Conservation (phyloP, 2,888 invertebrate genomes). For the Pammene aurita region DNA sequence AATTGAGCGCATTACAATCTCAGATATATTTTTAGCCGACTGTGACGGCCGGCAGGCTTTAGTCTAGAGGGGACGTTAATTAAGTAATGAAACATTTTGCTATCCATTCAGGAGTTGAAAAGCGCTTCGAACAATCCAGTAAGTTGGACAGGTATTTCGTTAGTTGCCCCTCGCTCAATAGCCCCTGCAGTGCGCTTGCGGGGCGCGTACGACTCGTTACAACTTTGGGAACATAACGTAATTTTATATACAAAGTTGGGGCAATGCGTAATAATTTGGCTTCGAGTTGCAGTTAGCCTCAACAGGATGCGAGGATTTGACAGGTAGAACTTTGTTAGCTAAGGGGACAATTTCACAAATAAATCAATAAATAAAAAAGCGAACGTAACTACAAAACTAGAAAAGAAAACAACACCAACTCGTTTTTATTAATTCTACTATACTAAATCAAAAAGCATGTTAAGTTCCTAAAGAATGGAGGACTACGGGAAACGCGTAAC, state of each 20-base stretch:
- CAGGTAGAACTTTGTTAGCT: conserved; percentile 12
- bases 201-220: conserved; percentile 7
- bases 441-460: too few relatives aligned
- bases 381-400: too few relatives aligned
- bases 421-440: too few relatives aligned
- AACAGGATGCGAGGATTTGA: not conserved
- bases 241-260: conserved; percentile 5
- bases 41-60: not conserved
- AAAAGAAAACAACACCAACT: too few relatives aligned
- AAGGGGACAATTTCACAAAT: not conserved
- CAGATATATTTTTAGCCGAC: not conserved
- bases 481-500: too few relatives aligned
- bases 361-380: too few relatives aligned
- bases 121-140: conserved; percentile 26
- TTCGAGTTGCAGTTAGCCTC: not conserved
- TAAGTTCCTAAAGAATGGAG: too few relatives aligned
- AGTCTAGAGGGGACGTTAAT: not conserved
- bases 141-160: conserved; percentile 33
- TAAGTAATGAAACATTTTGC: conserved; percentile 17
- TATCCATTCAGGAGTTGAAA: conserved; percentile 23
- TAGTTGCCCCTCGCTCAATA: conserved; percentile 28
- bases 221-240: conserved; percentile 20
- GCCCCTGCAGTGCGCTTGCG: conserved; percentile 24
- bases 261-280: conserved; percentile 19
- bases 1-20: not conserved